These are phyloP conservation scores for Boleophthalmus pectinirostris DNA, from an alignment of 2,113 vertebrate species.

Conservation along the genomic window DNA sequence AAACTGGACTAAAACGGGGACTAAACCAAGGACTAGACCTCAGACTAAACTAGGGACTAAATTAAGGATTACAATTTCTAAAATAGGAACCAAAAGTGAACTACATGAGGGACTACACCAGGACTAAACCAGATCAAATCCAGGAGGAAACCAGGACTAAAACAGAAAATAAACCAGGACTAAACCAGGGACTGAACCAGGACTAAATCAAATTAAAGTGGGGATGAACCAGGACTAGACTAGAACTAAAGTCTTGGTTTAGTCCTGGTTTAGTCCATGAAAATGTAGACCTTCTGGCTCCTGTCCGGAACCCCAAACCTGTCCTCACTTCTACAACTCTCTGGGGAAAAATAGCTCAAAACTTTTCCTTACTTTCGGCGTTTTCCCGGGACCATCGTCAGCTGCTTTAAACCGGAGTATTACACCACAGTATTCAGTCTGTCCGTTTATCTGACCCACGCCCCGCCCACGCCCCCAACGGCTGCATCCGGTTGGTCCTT, in stretches of 20 bases:
- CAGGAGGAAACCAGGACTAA: neutral
- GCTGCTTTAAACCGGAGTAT: neutral
- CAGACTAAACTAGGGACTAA: too few relatives aligned
- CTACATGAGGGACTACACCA: neutral
- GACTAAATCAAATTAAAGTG: neutral
- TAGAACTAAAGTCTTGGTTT: neutral
- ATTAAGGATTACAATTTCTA: too few relatives aligned
- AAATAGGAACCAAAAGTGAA: too few relatives aligned
- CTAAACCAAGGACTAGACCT: too few relatives aligned
- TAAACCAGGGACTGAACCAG: neutral
- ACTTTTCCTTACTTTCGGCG: too few relatives aligned
- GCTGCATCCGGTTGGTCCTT: conserved; percentile 51
- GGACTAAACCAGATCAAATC: neutral
- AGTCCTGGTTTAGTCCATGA: neutral
- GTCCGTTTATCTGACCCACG: conserved; percentile 18
- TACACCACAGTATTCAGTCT: neutral
- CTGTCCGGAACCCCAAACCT: neutral
- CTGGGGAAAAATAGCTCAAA: too few relatives aligned
- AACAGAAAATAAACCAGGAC: too few relatives aligned
- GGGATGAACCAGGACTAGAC: too few relatives aligned
- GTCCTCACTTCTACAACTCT: neutral
- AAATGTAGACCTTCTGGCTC: neutral
- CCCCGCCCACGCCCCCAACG: conserved; percentile 34
- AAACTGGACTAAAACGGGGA: too few relatives aligned
- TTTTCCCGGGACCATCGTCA: neutral